A percentile compares a stretch with the other conserved stretches of the same genome.
Evolutionary conservation across 2,797 vertebrate species (phyloP).

Genomic region (Chelmon rostratus): DNA sequence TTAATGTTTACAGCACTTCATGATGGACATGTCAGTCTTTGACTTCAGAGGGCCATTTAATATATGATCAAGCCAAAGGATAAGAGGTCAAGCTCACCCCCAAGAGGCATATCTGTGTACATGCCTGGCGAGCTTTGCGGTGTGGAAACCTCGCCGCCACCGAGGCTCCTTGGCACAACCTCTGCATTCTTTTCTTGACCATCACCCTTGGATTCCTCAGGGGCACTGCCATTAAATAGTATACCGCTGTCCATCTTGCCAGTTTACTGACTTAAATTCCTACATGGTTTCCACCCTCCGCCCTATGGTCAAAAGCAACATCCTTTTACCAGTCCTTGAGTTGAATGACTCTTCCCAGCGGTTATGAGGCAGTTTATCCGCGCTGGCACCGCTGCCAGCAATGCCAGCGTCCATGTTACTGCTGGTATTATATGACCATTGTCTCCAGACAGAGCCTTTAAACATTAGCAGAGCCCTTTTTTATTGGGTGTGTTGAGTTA

Average conservation of each 20-base stretch:
- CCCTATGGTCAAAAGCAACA: slow-evolving; percentile 73
- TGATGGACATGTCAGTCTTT: slow-evolving; percentile 24
- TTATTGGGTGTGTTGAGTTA: slow-evolving; percentile 77
- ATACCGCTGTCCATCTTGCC: slow-evolving; percentile 69
- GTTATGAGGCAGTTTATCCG: slow-evolving; percentile 71
- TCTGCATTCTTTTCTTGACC: slow-evolving; percentile 80
- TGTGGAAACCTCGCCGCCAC: slow-evolving; percentile 73
- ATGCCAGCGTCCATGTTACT: slow-evolving; percentile 71
- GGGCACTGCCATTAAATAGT: slow-evolving; percentile 78
- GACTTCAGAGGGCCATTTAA: slow-evolving; percentile 31
- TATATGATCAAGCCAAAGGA: slow-evolving; percentile 56
- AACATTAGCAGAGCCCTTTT: slow-evolving; percentile 74
- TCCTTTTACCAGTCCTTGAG: slow-evolving; percentile 64
- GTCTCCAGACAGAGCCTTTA: slow-evolving; percentile 78
- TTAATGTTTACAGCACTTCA: slow-evolving; percentile 42
- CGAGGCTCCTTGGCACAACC: slow-evolving; percentile 76
- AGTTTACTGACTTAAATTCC: slow-evolving; percentile 76
- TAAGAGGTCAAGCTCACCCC: slow-evolving; percentile 63
- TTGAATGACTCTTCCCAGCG: slow-evolving; percentile 56
- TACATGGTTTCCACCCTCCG: slow-evolving; percentile 74
- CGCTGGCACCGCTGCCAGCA: slow-evolving; percentile 55
- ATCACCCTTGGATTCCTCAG: slow-evolving; percentile 79
- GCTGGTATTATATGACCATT: slow-evolving; percentile 76
- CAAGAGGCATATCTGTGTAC: slow-evolving; percentile 56
- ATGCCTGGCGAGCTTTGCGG: slow-evolving; percentile 65